Evolutionary conservation across 2,797 vertebrate species (phyloP).

Genomic region (Trematomus bernacchii): DNA sequence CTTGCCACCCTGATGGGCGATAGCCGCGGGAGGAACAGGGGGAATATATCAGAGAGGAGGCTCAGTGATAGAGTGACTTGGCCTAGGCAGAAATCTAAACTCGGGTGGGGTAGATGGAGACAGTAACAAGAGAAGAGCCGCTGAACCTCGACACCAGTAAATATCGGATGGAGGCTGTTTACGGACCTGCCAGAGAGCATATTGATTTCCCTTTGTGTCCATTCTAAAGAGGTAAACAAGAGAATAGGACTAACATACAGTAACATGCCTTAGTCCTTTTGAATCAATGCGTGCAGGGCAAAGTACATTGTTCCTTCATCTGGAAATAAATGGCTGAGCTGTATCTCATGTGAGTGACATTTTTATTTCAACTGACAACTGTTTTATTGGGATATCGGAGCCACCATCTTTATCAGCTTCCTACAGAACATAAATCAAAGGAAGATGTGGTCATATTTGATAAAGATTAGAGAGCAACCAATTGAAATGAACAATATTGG

Average conservation of each 20-base stretch:
- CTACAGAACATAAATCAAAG: not conserved
- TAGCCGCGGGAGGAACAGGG: conserved; percentile 21
- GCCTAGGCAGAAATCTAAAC: conserved; percentile 46
- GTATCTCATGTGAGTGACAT: conserved; percentile 34
- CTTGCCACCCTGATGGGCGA: conserved; percentile 39
- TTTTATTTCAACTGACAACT: conserved; percentile 9
- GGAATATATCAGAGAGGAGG: conserved; percentile 29
- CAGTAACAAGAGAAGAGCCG: not conserved
- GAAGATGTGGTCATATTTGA: not conserved
- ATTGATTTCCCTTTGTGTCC: conserved; percentile 61
- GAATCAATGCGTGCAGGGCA: conserved; percentile 19
- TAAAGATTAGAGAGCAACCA: not conserved
- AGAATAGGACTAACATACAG: conserved; percentile 16
- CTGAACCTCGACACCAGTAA: conserved; percentile 50
- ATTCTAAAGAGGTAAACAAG: conserved; percentile 54
- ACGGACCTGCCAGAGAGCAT: conserved; percentile 50
- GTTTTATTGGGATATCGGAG: conserved; percentile 38
- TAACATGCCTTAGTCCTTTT: conserved; percentile 16
- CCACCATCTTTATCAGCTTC: conserved; percentile 5
- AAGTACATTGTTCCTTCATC: conserved; percentile 33
- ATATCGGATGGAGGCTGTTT: conserved; percentile 57
- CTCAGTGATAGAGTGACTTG: conserved; percentile 46
- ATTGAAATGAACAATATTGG: not conserved
- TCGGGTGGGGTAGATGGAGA: conserved; percentile 26
- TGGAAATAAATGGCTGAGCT: conserved; percentile 36